Percentiles rank a stretch among this genome's conserved stretches.
These are phyloP conservation scores for Schizaphis graminum DNA, from an alignment of 2,888 invertebrate species.

Conservation along the genomic window DNA sequence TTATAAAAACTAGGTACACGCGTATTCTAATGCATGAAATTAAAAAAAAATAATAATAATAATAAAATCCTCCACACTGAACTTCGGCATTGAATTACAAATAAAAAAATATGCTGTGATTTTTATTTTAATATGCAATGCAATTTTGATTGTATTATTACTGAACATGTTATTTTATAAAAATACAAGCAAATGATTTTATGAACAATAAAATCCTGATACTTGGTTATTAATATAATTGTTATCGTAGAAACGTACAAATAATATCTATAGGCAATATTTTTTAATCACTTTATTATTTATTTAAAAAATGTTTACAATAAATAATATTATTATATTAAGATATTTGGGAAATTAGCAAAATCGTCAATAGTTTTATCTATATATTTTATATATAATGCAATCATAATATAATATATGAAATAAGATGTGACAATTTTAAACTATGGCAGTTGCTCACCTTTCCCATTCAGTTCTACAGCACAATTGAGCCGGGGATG, in stretches of 20 bases:
- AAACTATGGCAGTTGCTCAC: not conserved
- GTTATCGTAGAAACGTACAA: not conserved
- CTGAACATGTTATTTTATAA: not conserved
- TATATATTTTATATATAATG: not conserved
- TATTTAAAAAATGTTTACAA: not conserved
- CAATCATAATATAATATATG: not conserved
- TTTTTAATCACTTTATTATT: not conserved
- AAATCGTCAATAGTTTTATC: not conserved
- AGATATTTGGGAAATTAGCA: not conserved
- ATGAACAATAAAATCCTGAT: not conserved
- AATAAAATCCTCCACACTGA: not conserved
- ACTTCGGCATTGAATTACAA: not conserved
- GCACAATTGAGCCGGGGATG: not conserved
- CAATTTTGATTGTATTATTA: not conserved
- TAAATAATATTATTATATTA: not conserved
- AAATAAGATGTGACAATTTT: not conserved
- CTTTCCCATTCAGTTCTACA: not conserved
- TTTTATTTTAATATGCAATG: not conserved
- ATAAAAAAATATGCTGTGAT: not conserved
- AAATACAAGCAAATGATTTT: not conserved
- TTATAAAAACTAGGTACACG: not conserved
- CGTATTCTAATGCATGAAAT: not conserved
- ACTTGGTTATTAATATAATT: not conserved
- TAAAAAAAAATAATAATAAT: not conserved
- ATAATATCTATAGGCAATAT: not conserved